Base-by-base conservation (phyloP, 37 sponge, comb jelly and placozoan genomes). In the Diacarnus erythraeanus region DNA sequence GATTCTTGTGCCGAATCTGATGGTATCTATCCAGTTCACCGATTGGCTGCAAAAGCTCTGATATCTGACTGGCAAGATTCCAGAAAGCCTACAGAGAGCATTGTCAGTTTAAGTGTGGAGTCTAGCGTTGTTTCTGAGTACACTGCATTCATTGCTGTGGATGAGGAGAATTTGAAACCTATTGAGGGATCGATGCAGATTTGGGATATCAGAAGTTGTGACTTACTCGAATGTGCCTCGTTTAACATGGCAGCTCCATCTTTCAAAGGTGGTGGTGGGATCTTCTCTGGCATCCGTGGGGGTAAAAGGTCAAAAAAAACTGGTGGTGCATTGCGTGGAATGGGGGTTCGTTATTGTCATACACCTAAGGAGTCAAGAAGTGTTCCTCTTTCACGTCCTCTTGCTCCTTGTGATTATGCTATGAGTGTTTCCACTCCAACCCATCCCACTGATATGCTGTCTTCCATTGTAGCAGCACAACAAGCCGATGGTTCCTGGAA, bases 81-180 rank as follows among this genome's bases (percentile, higher is more conserved):
- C 4, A 57, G 59, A 9, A 64, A 64, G 61, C 6, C 73, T n/a
- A 70, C 82, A 72, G 47, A 77, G 39, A 83, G 78, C 39, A 82
- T 81, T 25, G 60, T 85, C 23, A 51, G 71, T 64, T 77, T 91
- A 56, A 91, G 92, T 58, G 72, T 82, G 51, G 92, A 86, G 64
- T 69, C 64, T 26, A 78, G 80, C 79, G 91, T 91, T 4, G 59
- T 91, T 36, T 91, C 92, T 36, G 44, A 60, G 21, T 66, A 83
- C 84, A 91, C 91, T 25, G 91, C 88, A 4, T 91, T 69, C 65
- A 58, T 91, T 43, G 92, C 92, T 30, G 69, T 91, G 18, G 92
- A 91, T 76, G 88, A 83, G 38, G 82, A 85, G 36, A 71, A 74
- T 57, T 47, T 73, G 61, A 67, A 81, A 35, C 90, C 90, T 20